These are phyloP conservation scores for Prunella himalayana DNA, from an alignment of 2,113 vertebrate species.

Conservation along the genomic window DNA sequence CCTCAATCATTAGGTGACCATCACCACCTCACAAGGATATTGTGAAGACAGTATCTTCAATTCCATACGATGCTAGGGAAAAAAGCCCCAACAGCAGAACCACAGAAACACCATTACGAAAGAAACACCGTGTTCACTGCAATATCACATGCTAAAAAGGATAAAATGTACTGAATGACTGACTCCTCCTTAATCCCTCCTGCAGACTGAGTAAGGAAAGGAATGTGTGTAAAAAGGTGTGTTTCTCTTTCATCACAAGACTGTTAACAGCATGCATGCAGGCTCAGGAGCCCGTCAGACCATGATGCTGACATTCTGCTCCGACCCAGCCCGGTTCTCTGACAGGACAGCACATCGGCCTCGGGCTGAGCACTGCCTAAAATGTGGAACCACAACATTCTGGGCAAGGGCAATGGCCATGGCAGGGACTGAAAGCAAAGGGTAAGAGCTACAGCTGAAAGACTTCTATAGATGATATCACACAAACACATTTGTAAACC, in stretches of 20 bases:
- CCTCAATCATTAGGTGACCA: background rate
- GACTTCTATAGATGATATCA: background rate
- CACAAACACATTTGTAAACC: background rate
- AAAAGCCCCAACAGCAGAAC: background rate
- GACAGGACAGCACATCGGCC: background rate
- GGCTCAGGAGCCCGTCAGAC: background rate
- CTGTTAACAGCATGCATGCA: background rate
- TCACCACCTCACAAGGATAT: background rate
- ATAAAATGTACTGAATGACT: background rate
- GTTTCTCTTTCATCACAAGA: background rate
- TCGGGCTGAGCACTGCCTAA: rapidly evolving
- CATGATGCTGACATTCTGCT: background rate
- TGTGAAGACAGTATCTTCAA: background rate
- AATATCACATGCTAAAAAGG: background rate
- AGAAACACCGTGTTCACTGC: background rate
- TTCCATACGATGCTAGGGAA: background rate
- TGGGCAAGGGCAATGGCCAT: background rate
- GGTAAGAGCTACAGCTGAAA: background rate
- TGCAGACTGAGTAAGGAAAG: background rate
- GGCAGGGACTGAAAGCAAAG: background rate
- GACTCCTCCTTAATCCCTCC: background rate
- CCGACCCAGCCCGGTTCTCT: background rate
- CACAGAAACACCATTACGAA: background rate
- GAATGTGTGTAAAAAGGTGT: background rate
- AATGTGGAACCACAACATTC: background rate